A percentile compares a stretch with the other conserved stretches of the same genome.
Evolutionary conservation across 2,888 invertebrate species (phyloP).

Genomic region (Escarpia spicata): DNA sequence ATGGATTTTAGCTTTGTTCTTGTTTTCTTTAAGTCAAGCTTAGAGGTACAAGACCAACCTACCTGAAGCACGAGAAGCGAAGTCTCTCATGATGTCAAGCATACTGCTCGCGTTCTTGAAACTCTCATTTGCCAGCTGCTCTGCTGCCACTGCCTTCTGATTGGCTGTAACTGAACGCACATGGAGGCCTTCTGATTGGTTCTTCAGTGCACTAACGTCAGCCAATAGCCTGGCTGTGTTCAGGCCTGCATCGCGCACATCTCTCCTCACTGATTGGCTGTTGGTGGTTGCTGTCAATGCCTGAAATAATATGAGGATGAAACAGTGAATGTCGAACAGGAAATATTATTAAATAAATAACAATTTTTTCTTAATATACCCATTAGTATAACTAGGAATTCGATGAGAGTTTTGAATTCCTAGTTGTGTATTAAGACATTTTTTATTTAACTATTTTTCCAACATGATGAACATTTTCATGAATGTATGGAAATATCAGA

Average conservation of each 20-base stretch:
- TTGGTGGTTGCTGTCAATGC: neutral
- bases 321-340: neutral
- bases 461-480: too few species aligned
- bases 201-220: neutral
- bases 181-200: neutral
- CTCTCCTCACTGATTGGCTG: slow-evolving; percentile 13
- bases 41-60: neutral
- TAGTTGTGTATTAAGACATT: too few species aligned
- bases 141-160: neutral
- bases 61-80: slow-evolving; percentile 29
- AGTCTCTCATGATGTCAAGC: slow-evolving; percentile 40
- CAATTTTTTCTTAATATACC: too few species aligned
- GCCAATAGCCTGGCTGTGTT: neutral
- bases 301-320: neutral
- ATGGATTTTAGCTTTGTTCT: too few species aligned
- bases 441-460: too few species aligned
- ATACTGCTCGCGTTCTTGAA: slow-evolving; percentile 33
- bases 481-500: neutral
- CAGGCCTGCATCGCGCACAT: neutral
- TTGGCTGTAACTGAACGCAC: neutral
- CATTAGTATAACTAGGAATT: too few species aligned
- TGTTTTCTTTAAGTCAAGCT: too few species aligned
- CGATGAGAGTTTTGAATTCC: too few species aligned
- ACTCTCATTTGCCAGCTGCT: neutral
- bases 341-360: neutral